Evolutionary conservation across 2,797 vertebrate genomes (phyloP).

Genomic region (Poeciliopsis infans): DNA sequence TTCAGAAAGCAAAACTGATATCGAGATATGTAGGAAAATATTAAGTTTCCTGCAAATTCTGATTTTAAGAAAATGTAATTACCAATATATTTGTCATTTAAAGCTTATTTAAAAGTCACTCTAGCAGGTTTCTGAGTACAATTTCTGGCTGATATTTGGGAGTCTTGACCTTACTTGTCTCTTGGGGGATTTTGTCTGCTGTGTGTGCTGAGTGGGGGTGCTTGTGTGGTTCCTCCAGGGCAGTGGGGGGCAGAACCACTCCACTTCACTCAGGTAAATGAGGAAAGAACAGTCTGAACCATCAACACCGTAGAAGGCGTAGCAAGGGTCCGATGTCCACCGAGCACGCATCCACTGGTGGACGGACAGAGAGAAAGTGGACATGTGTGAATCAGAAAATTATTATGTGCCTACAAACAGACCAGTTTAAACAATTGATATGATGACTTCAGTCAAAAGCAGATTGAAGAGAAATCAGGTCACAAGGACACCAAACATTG

Average conservation of each 20-base stretch:
- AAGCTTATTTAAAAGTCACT: constrained; percentile 1
- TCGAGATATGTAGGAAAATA: background rate
- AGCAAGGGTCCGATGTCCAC: constrained; percentile 97
- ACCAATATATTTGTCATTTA: background rate
- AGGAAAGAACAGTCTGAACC: constrained; percentile 98
- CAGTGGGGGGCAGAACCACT: constrained; percentile 95
- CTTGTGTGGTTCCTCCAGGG: constrained; percentile 89
- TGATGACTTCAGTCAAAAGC: background rate
- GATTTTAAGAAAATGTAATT: background rate
- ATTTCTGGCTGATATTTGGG: background rate
- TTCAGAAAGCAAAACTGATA: background rate
- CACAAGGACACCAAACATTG: background rate
- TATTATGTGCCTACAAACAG: background rate
- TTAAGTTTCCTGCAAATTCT: background rate
- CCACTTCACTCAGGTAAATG: constrained; percentile 95
- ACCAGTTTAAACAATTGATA: background rate
- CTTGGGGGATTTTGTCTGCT: constrained; percentile 69
- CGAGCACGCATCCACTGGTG: constrained; percentile 94
- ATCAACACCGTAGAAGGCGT: constrained; percentile 94
- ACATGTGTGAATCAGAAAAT: background rate
- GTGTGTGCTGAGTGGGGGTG: constrained; percentile 69
- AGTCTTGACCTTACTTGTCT: constrained; percentile 81
- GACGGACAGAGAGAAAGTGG: background rate
- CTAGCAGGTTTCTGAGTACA: background rate
- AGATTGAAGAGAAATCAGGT: background rate